Evolutionary conservation across 2,113 vertebrate species (phyloP).

Genomic region (Delphinus delphis): DNA sequence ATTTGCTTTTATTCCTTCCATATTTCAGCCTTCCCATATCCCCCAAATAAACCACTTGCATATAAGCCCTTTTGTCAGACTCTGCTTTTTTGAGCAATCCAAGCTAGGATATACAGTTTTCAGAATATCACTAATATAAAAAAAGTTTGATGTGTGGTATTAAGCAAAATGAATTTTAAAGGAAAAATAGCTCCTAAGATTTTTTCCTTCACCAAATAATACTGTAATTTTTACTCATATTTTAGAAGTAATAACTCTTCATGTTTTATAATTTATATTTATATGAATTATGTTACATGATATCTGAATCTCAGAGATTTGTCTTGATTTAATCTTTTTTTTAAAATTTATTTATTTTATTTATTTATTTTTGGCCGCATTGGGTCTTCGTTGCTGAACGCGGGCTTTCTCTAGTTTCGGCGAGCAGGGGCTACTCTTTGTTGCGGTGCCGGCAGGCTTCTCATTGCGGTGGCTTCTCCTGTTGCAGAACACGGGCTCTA

Average conservation of each 20-base stretch:
- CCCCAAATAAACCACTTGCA: neutral
- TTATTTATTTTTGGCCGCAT: too few relatives aligned
- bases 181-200: neutral
- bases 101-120: neutral
- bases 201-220: conserved; percentile 7
- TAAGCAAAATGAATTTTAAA: conserved; percentile 23
- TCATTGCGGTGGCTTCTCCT: too few relatives aligned
- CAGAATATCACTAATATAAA: conserved; percentile 38
- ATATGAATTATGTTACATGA: neutral
- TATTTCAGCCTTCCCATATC: neutral
- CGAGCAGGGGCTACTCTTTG: too few relatives aligned
- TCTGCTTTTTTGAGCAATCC: neutral
- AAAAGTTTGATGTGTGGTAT: neutral
- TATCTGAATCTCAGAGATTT: conserved; percentile 13
- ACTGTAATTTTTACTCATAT: conserved; percentile 16
- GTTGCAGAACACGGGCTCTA: too few relatives aligned
- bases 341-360: too few relatives aligned
- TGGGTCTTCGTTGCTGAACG: too few relatives aligned
- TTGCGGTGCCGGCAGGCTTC: too few relatives aligned
- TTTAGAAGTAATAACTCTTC: conserved; percentile 25
- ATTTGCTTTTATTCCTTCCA: neutral
- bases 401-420: too few relatives aligned
- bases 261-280: conserved; percentile 37
- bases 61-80: neutral
- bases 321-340: neutral